phyloP scores from a whole-genome alignment of 1,140 invertebrate genomes.

The Drosophila fuyamai region DNA sequence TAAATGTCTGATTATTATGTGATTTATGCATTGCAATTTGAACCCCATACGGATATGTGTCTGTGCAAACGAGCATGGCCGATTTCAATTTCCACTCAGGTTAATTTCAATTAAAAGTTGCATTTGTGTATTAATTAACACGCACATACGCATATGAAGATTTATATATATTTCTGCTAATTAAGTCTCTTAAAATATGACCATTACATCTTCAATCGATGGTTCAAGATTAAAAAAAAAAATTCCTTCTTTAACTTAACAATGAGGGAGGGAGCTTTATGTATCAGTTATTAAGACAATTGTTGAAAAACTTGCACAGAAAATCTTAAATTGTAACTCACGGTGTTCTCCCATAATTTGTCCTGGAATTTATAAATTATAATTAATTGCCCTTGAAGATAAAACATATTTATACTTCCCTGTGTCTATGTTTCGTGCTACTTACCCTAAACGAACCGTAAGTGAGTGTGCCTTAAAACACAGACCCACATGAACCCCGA shows the following conservation, averaged over 20 bases:
- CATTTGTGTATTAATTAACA: constrained; percentile 67
- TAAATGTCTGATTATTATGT: constrained; percentile 77
- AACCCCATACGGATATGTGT: constrained; percentile 59
- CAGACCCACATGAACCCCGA: constrained; percentile 14
- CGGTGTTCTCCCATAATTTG: background rate
- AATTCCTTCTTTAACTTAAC: no score
- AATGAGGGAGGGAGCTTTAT: no score
- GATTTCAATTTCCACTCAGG: constrained; percentile 56
- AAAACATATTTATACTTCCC: constrained; percentile 10
- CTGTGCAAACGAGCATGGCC: constrained; percentile 52
- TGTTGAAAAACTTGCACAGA: no score
- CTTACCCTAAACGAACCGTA: constrained; percentile 26
- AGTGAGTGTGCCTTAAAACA: constrained; percentile 36
- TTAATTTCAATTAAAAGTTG: constrained; percentile 76
- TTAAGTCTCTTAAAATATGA: constrained; percentile 20
- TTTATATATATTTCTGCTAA: constrained; percentile 16
- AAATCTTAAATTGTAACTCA: no score
- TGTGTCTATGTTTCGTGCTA: constrained; percentile 8
- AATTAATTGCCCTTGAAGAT: constrained; percentile 8
- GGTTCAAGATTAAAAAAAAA: background rate
- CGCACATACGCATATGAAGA: background rate
- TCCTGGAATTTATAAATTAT: background rate
- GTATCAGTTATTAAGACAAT: no score
- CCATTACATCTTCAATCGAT: background rate
- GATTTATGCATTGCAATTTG: constrained; percentile 76